Conservation (phyloP, 2,113 vertebrate genomes). For the Pachycephala philippinensis region DNA sequence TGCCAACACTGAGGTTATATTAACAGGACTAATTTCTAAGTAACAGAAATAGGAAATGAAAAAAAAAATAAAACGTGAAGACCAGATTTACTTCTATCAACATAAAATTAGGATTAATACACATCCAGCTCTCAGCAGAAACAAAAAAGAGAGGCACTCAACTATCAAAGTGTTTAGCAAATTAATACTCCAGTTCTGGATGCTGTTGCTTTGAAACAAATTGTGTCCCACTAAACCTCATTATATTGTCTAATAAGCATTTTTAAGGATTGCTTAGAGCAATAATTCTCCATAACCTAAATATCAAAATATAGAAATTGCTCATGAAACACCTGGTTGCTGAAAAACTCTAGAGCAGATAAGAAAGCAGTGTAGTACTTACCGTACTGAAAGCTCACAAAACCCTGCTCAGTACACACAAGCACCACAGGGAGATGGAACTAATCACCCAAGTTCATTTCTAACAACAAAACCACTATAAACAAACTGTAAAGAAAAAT, state of each 20-base stretch:
- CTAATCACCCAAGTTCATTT: slow-evolving; percentile 7
- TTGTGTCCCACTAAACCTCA: neutral
- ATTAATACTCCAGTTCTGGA: neutral
- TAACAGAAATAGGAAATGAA: neutral
- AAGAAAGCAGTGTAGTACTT: slow-evolving; percentile 24
- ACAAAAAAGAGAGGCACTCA: neutral
- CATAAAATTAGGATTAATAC: neutral
- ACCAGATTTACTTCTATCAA: neutral
- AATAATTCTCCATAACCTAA: neutral
- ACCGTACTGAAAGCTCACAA: neutral
- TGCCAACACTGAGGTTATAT: neutral
- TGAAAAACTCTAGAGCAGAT: neutral
- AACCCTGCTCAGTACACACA: slow-evolving; percentile 1
- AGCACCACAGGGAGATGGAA: slow-evolving; percentile 16
- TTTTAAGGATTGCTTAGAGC: neutral
- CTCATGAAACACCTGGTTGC: neutral
- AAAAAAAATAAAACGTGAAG: neutral
- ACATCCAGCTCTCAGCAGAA: neutral
- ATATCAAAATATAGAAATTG: neutral
- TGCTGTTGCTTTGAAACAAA: neutral
- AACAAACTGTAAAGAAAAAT: slow-evolving; percentile 15
- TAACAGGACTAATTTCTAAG: neutral
- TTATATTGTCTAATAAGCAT: neutral
- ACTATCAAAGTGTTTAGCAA: neutral
- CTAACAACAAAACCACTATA: neutral